A percentile compares a stretch with the other conserved stretches of the same genome.
phyloP scores from a whole-genome alignment of 2,888 invertebrate genomes.

The Orchesellides sinensis region DNA sequence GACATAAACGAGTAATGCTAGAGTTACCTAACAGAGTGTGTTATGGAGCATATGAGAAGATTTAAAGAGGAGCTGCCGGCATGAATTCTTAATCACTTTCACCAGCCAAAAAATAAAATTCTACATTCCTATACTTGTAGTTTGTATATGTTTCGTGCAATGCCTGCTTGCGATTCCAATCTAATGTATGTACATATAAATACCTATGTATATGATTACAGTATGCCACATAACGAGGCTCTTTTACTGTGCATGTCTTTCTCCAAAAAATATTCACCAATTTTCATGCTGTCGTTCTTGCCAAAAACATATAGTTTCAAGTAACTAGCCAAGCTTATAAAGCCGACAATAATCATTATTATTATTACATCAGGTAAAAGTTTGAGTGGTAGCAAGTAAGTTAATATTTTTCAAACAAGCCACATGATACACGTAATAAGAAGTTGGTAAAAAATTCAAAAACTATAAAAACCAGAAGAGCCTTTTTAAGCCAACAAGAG shows the following conservation, averaged over 20 bases:
- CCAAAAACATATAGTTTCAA: constrained; percentile 23
- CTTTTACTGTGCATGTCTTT: not conserved
- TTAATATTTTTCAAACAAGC: constrained; percentile 32
- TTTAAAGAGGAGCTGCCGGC: constrained; percentile 54
- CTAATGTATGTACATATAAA: too few species aligned
- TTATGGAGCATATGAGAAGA: constrained; percentile 38
- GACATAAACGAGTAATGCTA: not conserved
- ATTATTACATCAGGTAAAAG: not conserved
- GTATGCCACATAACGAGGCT: not conserved
- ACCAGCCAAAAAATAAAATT: constrained; percentile 37
- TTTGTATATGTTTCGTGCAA: not conserved
- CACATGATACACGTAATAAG: constrained; percentile 49
- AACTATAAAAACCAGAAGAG: too few species aligned
- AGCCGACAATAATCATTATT: not conserved
- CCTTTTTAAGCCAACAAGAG: too few species aligned
- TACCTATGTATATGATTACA: not conserved
- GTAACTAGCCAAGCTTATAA: not conserved
- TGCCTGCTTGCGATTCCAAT: not conserved
- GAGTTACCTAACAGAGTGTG: constrained; percentile 22
- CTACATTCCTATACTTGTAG: not conserved
- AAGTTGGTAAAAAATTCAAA: constrained; percentile 37
- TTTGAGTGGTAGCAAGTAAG: constrained; percentile 16
- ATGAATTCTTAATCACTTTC: constrained; percentile 64
- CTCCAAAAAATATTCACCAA: not conserved
- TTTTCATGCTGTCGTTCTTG: constrained; percentile 3